Evolutionary conservation across 2,113 vertebrate species (phyloP), one percentile per base, ranked within the genome.

Genomic region (Pachypanchax playfairii): DNA sequence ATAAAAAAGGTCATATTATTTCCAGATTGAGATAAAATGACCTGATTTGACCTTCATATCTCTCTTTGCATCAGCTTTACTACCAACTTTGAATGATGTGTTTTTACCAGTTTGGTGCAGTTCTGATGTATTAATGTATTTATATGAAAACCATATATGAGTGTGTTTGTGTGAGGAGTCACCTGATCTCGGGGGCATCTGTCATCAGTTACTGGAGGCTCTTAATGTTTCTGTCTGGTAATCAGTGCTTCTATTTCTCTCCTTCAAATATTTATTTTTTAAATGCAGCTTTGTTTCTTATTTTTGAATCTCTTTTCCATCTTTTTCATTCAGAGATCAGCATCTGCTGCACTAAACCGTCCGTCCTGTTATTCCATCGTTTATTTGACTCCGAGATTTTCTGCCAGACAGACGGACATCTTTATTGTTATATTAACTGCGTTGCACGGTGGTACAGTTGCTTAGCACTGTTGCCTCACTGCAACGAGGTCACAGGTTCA

Each of bases 261-360:
- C 58, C 22, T 28, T 50, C 47, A 24, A 43, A 17, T 43, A 26
- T 52, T 59, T 58, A 26, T 35, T 42, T 52, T 46, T 8, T 4
- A 31, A 31, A 31, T 31, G 29, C 29, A 3, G 29, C 6, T 31
- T 31, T 31, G 29, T 10, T 31, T n/a, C n/a, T n/a, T n/a, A n/a
- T n/a, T n/a, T n/a, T n/a, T n/a, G n/a, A n/a, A n/a, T n/a, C n/a
- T n/a, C n/a, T n/a, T n/a, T n/a, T n/a, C n/a, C n/a, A n/a, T n/a
- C n/a, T n/a, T n/a, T n/a, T n/a, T n/a, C n/a, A n/a, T n/a, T n/a
- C n/a, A n/a, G n/a, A n/a, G n/a, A n/a, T n/a, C n/a, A n/a, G n/a
- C 8, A 2, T 14, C 5, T 36, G n/a, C n/a, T 20, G n/a, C n/a
- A 42, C n/a, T 9, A 42, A 75, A 79, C 73, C 65, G 70, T 84